A percentile compares a stretch with the other conserved stretches of the same genome.
Evolutionary conservation across 2,113 vertebrate species (phyloP).

Genomic region (Plecotus auritus): DNA sequence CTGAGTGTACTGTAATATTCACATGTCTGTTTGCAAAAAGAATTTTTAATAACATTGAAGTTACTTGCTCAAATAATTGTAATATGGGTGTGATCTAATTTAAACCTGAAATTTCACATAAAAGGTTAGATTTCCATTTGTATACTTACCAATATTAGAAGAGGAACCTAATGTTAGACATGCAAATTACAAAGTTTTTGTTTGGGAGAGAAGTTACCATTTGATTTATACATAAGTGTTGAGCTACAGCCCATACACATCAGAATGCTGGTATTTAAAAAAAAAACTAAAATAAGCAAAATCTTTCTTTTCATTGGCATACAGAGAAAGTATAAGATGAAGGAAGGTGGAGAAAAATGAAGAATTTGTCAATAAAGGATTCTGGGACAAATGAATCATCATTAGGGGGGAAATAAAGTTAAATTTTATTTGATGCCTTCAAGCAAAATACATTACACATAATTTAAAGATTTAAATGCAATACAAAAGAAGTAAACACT

Average conservation of each 20-base stretch:
- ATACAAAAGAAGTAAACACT: background rate
- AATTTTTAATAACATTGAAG: constrained; percentile 33
- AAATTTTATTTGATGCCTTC: background rate
- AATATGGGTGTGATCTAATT: background rate
- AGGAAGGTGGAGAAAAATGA: background rate
- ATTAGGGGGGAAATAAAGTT: background rate
- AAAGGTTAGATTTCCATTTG: constrained; percentile 1
- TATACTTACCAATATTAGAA: background rate
- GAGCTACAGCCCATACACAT: background rate
- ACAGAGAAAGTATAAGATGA: background rate
- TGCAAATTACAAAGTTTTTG: background rate
- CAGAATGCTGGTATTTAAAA: constrained; percentile 21
- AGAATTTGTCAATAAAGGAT: background rate
- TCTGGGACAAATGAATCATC: background rate
- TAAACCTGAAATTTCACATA: background rate
- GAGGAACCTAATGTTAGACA: background rate
- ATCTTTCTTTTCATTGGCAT: background rate
- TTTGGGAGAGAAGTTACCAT: background rate
- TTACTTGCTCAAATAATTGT: background rate
- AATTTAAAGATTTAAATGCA: background rate
- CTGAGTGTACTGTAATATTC: background rate
- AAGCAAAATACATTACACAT: background rate
- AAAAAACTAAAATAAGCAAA: background rate
- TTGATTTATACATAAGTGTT: background rate
- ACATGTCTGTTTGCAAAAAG: background rate